Conservation (phyloP, 2,888 invertebrate genomes). For the Callyntrura guangdongensis region DNA sequence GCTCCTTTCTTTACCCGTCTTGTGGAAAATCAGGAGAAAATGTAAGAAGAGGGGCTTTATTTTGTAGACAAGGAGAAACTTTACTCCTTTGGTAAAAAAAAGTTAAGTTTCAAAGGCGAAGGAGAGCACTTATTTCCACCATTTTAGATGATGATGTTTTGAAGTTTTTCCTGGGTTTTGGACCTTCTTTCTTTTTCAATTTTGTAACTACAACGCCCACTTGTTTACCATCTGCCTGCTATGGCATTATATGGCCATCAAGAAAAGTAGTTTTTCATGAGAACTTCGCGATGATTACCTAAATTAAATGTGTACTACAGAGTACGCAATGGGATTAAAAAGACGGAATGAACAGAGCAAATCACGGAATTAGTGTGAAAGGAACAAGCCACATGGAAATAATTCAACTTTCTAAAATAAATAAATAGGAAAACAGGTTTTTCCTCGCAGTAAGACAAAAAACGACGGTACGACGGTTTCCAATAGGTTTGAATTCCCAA, state of each 20-base stretch:
- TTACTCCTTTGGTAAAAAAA: background rate
- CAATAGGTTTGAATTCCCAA: too few species aligned
- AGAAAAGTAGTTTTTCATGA: conserved; percentile 33
- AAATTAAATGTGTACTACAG: background rate
- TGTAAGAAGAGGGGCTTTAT: background rate
- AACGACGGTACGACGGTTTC: background rate
- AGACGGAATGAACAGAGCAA: background rate
- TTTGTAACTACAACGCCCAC: background rate
- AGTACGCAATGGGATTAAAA: too few species aligned
- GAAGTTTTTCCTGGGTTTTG: background rate
- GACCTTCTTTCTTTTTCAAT: background rate
- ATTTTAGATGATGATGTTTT: background rate
- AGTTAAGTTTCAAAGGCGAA: background rate
- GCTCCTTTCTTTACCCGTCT: background rate
- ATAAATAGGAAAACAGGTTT: too few species aligned
- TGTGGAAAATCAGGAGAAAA: conserved; percentile 3
- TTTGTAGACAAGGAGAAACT: background rate
- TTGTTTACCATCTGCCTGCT: background rate
- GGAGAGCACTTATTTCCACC: conserved; percentile 10
- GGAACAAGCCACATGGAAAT: too few species aligned
- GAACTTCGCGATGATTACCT: conserved; percentile 1
- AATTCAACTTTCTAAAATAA: too few species aligned
- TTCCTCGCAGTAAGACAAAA: too few species aligned
- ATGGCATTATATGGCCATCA: conserved; percentile 23
- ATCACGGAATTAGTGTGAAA: background rate